These are phyloP conservation scores for Bombus picipes DNA, from an alignment of 1,140 invertebrate genomes.

Conservation along the genomic window DNA sequence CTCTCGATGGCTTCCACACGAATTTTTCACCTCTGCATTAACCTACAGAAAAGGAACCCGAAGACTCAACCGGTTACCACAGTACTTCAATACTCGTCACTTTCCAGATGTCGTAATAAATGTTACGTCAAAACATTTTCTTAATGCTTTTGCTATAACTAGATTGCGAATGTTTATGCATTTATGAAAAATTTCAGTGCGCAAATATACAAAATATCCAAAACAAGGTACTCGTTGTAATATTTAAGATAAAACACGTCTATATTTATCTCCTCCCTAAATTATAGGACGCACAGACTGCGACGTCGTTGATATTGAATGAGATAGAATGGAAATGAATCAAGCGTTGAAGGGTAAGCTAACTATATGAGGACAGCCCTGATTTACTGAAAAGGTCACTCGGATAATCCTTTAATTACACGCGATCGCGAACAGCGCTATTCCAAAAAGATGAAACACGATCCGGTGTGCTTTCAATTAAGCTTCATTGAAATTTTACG, in stretches of 20 bases:
- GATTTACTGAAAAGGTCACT: background rate
- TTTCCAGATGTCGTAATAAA: background rate
- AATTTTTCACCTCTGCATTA: background rate
- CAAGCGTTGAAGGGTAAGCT: background rate
- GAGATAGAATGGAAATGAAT: background rate
- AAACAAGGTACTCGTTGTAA: background rate
- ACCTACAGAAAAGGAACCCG: background rate
- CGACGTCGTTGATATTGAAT: background rate
- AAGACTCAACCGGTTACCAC: background rate
- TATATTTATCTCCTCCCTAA: background rate
- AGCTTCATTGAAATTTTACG: conserved; percentile 12
- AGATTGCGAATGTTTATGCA: too few species aligned
- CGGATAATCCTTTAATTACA: background rate
- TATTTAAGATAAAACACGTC: background rate
- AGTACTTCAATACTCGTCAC: background rate
- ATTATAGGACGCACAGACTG: background rate
- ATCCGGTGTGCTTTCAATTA: background rate
- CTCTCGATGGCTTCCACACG: background rate
- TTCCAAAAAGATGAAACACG: background rate
- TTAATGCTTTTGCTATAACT: background rate
- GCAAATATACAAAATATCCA: background rate
- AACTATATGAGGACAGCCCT: too few species aligned
- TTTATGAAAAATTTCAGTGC: too few species aligned
- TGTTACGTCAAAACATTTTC: background rate
- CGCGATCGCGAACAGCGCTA: background rate